A percentile compares a stretch with the other conserved stretches of the same genome.
These are phyloP conservation scores for Ecdyonurus torrentis DNA, from an alignment of 2,888 invertebrate genomes.

Conservation along the genomic window DNA sequence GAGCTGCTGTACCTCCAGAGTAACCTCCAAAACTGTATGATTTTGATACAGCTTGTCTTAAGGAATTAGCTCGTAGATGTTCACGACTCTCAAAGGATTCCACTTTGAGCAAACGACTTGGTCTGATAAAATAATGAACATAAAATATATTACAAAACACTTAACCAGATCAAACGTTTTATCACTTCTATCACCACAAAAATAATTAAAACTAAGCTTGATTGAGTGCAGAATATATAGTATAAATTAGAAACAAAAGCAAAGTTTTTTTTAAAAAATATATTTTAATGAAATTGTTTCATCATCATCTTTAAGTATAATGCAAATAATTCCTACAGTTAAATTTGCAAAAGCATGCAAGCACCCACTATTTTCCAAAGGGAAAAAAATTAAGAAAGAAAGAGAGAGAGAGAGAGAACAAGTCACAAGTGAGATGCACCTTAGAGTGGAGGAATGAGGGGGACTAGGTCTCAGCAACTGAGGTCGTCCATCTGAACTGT, in stretches of 20 bases:
- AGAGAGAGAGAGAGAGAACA: background rate
- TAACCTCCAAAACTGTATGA: slow-evolving; percentile 83
- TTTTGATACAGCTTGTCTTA: slow-evolving; percentile 46
- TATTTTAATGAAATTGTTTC: background rate
- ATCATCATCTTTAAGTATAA: background rate
- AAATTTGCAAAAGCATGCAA: background rate
- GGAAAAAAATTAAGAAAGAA: too few species aligned
- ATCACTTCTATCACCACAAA: too few species aligned
- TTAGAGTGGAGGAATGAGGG: background rate
- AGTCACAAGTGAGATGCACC: background rate
- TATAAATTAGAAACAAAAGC: too few species aligned
- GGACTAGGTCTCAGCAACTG: background rate
- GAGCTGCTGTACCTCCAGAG: slow-evolving; percentile 29
- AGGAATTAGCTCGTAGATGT: slow-evolving; percentile 26
- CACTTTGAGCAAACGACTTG: slow-evolving; percentile 31
- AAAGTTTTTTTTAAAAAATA: too few species aligned
- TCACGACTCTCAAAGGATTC: slow-evolving; percentile 33
- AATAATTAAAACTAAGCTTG: too few species aligned
- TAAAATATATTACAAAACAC: too few species aligned
- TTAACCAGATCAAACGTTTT: too few species aligned
- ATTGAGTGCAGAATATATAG: too few species aligned
- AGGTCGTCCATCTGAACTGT: slow-evolving; percentile 21
- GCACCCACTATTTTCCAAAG: too few species aligned
- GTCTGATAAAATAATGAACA: slow-evolving; percentile 21
- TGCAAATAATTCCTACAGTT: background rate